Evolutionary conservation across 2,113 vertebrate species (phyloP).

Genomic region (Catharus fuscescens): DNA sequence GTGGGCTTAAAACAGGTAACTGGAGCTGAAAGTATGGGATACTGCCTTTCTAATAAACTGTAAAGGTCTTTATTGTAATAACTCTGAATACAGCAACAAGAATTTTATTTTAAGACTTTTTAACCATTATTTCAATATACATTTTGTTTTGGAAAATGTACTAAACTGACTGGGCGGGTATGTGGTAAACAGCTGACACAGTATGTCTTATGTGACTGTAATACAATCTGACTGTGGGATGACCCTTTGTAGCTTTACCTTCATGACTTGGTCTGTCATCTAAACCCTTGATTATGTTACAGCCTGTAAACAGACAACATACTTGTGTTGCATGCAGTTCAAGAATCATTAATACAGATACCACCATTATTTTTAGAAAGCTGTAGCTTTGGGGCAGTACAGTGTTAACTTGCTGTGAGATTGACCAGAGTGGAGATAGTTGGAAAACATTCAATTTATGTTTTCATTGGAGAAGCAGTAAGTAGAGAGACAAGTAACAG

Average conservation of each 20-base stretch:
- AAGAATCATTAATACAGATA: conserved; percentile 29
- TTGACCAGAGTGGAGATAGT: background rate
- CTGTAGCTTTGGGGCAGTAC: background rate
- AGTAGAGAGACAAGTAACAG: background rate
- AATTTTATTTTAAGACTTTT: conserved; percentile 36
- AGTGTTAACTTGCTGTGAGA: conserved; percentile 21
- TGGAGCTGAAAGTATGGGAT: background rate
- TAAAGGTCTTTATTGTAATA: background rate
- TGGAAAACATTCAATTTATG: conserved; percentile 26
- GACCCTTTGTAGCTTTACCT: conserved; percentile 41
- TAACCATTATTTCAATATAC: conserved; percentile 50
- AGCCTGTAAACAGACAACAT: conserved; percentile 50
- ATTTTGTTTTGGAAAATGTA: conserved; percentile 65
- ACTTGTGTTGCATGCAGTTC: conserved; percentile 43
- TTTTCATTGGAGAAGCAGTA: conserved; percentile 11
- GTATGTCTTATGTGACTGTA: conserved; percentile 6
- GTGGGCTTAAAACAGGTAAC: background rate
- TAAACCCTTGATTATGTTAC: conserved; percentile 61
- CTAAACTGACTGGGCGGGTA: background rate
- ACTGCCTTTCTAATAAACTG: background rate
- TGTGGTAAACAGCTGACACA: conserved; percentile 50
- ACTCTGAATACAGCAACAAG: conserved; percentile 57
- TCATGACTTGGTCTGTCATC: conserved; percentile 19
- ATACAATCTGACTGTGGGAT: conserved; percentile 24
- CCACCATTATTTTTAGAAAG: conserved; percentile 58